Base-by-base conservation (phyloP, 2,888 invertebrate species). In the Cyaniris semiargus region DNA sequence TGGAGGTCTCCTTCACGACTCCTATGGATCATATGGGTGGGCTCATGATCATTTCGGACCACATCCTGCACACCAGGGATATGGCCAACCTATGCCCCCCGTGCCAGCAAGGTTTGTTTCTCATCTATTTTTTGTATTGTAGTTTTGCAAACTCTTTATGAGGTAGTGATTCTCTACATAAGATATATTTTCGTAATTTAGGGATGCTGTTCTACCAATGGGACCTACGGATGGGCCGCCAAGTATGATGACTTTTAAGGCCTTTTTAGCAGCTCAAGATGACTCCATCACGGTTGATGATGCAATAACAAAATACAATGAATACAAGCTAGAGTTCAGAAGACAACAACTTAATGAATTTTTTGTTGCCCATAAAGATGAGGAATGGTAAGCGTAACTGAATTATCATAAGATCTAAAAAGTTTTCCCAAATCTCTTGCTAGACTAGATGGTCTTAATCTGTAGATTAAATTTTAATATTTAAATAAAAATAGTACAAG, bases 291-390 rank as follows among this genome's bases (percentile, higher is more conserved):
- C 99, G 58, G 99, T 99, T 83, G 98, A 98, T 81, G 99, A 99
- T 87, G 98, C 99, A 3, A 96, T 99, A 81, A 96, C 96, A 86
- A 99, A 99, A 88, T 99, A 99, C 94, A 98, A 98, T 91, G 99
- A 99, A 87, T 99, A 99, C 94, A 99, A 99, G 92, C 94, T 98
- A 85, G 99, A 99, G 86, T 99, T 99, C 90, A 97, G 97, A 85
- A 95, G 98, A 77, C 98, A 98, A 88, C 99, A 99, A 89, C 95
- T 99, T 78, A 98, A 98, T 93, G 99, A 99, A 89, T 99, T 99
- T 94, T 99, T 99, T 94, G 97, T 99, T 84, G 97, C 98, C 72
- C 99, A 99, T 94, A 99, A 99, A 94, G 99, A 99, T 86, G 99
- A 99, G 92, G 99, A 99, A 96, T 99, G 99, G 99, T 99, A 95